A percentile compares a stretch with the other conserved stretches of the same genome.
Conservation (phyloP, 2,113 vertebrate genomes). For the Trogon surrucura region DNA sequence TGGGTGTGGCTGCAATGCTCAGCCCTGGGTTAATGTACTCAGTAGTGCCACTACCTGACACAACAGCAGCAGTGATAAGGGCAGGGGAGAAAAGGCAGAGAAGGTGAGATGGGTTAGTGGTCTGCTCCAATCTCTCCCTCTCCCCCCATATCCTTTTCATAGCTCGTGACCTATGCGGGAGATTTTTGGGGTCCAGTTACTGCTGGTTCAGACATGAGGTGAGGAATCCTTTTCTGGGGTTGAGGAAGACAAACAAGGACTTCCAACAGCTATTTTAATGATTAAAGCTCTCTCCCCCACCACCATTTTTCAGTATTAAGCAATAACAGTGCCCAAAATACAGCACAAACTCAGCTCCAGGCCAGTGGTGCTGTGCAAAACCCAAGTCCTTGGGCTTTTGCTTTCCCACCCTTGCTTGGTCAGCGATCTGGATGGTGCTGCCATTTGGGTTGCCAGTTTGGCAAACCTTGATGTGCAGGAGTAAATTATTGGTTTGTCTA, state of each 20-base stretch:
- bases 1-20: constrained; percentile 55
- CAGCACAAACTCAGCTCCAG: background rate
- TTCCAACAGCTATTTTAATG: background rate
- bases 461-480: background rate
- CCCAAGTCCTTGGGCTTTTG: background rate
- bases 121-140: background rate
- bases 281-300: background rate
- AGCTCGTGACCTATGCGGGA: accelerated
- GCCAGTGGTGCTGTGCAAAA: background rate
- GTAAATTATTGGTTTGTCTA: background rate
- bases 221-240: background rate
- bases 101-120: background rate
- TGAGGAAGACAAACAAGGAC: background rate
- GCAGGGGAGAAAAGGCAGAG: constrained; percentile 1
- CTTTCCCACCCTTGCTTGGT: background rate
- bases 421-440: background rate
- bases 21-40: constrained; percentile 71
- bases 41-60: constrained; percentile 80
- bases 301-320: accelerated
- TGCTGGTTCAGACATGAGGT: background rate
- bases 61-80: constrained; percentile 72
- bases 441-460: background rate
- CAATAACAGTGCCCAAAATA: background rate
- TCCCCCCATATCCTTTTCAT: background rate
- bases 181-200: background rate